These are phyloP conservation scores for Asobara japonica DNA, from an alignment of 1,140 invertebrate species.

Conservation along the genomic window DNA sequence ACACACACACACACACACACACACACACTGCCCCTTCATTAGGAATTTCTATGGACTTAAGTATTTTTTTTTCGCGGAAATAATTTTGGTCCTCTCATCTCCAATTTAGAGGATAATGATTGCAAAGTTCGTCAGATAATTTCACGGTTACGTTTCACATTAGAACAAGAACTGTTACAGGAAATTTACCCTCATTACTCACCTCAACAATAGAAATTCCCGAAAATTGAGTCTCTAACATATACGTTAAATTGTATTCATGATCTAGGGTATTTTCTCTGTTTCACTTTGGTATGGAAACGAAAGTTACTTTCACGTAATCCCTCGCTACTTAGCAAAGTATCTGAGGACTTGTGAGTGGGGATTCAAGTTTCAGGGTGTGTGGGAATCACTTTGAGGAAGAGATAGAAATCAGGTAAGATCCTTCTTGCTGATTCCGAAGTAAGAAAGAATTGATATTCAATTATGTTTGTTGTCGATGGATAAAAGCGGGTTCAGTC, in stretches of 20 bases:
- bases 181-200: not conserved
- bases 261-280: slow-evolving; percentile 22
- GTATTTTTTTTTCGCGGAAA: too few relatives aligned
- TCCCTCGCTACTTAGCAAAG: slow-evolving; percentile 47
- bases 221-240: slow-evolving; percentile 20
- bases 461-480: not conserved
- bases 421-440: not conserved
- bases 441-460: not conserved
- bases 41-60: too few relatives aligned
- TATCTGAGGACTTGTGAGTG: slow-evolving; percentile 25
- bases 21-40: too few relatives aligned
- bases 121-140: not conserved
- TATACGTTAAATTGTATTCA: slow-evolving; percentile 7
- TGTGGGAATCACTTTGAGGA: slow-evolving; percentile 24
- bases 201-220: not conserved
- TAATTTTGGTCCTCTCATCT: not conserved
- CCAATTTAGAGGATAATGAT: too few relatives aligned
- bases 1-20: too few relatives aligned
- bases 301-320: slow-evolving; percentile 49
- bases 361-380: slow-evolving; percentile 31
- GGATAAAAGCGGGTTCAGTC: too few relatives aligned
- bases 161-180: not conserved
- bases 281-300: slow-evolving; percentile 14
- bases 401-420: not conserved
- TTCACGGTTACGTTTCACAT: not conserved